Conservation (phyloP, 2,888 invertebrate species). For the Hedychridium roseum region DNA sequence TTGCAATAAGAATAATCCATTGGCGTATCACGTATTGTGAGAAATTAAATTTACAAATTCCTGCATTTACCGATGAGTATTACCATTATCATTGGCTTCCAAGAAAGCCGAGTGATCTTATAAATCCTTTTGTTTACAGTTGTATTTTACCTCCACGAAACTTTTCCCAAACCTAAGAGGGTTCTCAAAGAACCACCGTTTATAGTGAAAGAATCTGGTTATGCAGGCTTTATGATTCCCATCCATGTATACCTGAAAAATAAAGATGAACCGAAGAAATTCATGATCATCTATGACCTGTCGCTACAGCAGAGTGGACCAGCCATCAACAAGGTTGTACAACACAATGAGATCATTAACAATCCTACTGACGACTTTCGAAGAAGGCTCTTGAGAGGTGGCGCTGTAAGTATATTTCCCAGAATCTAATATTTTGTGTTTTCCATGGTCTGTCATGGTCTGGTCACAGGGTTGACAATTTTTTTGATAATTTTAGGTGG, state of each 20-base stretch:
- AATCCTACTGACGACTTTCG: slow-evolving; percentile 90
- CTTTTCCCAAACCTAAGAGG: slow-evolving; percentile 91
- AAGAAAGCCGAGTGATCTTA: background rate
- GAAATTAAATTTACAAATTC: slow-evolving; percentile 1
- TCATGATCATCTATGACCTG: slow-evolving; percentile 83
- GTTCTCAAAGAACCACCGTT: slow-evolving; percentile 93
- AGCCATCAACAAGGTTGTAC: slow-evolving; percentile 74
- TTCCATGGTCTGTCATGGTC: background rate
- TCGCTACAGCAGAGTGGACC: slow-evolving; percentile 80
- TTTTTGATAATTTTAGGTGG: slow-evolving; percentile 33
- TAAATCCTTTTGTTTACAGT: slow-evolving; percentile 61
- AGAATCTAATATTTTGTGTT: background rate
- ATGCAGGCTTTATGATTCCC: slow-evolving; percentile 90
- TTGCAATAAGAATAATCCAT: background rate
- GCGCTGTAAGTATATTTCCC: slow-evolving; percentile 72
- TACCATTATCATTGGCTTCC: background rate
- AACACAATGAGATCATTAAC: slow-evolving; percentile 85
- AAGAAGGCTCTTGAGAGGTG: slow-evolving; percentile 86
- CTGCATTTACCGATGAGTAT: background rate
- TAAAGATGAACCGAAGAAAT: slow-evolving; percentile 87
- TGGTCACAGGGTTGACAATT: background rate
- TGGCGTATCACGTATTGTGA: background rate
- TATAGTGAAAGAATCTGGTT: slow-evolving; percentile 90
- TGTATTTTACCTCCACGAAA: slow-evolving; percentile 89
- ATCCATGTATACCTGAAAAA: slow-evolving; percentile 91